These are phyloP conservation scores for Falco biarmicus DNA, from an alignment of 2,797 vertebrate genomes.

Conservation along the genomic window DNA sequence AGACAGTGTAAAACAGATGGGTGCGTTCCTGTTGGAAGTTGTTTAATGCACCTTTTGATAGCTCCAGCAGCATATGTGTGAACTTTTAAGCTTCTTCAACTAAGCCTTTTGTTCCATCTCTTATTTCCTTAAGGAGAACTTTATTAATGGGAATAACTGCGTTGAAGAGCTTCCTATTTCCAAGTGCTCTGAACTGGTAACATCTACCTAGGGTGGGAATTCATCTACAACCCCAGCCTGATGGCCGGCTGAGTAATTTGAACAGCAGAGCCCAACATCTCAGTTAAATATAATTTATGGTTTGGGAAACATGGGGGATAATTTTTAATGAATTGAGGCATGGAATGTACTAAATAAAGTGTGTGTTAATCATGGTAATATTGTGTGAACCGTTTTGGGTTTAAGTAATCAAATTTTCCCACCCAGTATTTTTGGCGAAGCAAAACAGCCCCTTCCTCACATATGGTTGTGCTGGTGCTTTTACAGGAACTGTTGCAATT, in stretches of 20 bases:
- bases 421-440: background rate
- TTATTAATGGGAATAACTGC: background rate
- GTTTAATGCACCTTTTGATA: conserved; percentile 52
- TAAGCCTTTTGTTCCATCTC: conserved; percentile 4
- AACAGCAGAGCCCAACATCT: background rate
- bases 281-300: background rate
- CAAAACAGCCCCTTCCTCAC: background rate
- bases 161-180: background rate
- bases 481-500: background rate
- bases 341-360: background rate
- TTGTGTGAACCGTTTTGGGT: background rate
- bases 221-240: background rate
- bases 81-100: conserved; percentile 29
- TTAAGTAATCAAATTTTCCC: background rate
- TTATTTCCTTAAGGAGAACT: background rate
- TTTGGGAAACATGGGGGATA: background rate
- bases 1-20: conserved; percentile 52
- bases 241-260: background rate
- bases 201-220: background rate
- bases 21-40: conserved; percentile 48
- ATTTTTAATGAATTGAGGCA: background rate
- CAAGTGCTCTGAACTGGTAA: background rate
- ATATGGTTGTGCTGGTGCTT: rapidly evolving
- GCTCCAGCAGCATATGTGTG: conserved; percentile 26
- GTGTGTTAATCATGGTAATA: background rate